Conservation (phyloP, 2,797 vertebrate species). For the Catostomus latipinnis region DNA sequence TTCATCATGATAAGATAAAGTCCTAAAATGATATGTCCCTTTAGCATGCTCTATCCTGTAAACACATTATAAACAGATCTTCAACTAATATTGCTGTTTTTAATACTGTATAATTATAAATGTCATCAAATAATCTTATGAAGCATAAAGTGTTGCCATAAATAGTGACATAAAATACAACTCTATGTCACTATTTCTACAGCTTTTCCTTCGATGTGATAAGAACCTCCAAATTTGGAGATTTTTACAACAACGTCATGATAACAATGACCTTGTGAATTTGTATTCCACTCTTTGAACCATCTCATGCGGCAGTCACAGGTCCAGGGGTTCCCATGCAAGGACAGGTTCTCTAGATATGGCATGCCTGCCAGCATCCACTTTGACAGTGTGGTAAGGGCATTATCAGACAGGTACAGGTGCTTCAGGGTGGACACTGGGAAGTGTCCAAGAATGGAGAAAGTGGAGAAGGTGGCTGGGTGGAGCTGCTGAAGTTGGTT, state of each 20-base stretch:
- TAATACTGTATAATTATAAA: background rate
- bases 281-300: constrained; percentile 81
- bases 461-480: constrained; percentile 85
- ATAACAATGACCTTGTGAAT: constrained; percentile 77
- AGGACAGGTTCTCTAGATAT: constrained; percentile 86
- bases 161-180: background rate
- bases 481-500: constrained; percentile 89
- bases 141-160: background rate
- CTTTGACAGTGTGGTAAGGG: constrained; percentile 76
- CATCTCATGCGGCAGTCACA: constrained; percentile 88
- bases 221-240: background rate
- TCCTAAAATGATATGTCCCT: background rate
- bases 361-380: constrained; percentile 78
- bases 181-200: background rate
- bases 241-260: background rate
- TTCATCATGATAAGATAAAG: background rate
- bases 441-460: constrained; percentile 82
- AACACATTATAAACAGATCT: background rate
- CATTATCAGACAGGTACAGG: constrained; percentile 90
- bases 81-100: background rate
- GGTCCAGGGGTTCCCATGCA: constrained; percentile 92
- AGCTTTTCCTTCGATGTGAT: background rate
- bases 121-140: background rate
- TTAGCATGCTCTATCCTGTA: background rate
- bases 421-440: constrained; percentile 88